Base-by-base conservation (phyloP, 2,888 invertebrate species). In the Ichneumon xanthorius region DNA sequence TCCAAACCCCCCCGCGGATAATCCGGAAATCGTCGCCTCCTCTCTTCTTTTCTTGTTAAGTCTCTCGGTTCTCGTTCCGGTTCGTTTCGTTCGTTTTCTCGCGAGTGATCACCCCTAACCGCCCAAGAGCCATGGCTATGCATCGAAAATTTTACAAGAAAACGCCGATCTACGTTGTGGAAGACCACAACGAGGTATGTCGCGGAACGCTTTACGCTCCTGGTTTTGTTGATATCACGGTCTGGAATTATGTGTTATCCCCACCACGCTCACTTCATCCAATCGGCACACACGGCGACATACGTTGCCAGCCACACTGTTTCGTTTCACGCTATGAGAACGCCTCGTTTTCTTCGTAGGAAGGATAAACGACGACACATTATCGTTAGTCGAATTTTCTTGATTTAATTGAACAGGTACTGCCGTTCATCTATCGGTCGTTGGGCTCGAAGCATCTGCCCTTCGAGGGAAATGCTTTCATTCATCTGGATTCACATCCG, bases 401-500 rank as follows among this genome's bases (percentile, higher is more conserved):
- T 14, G 22, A 16, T 48, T 53, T 14, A 33, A 80, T 58, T 2
- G 5, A 76, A 76, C 50, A 92, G 93, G 92, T 96, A 30, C 93
- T 97, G 87, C 96, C 96, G 87, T 97, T 96, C 92, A 96, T 98
- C 88, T 97, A 97, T 93, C 95, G 97, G 1, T 96, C 96, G 88
- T 96, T 98, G 88, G 97, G 97, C 67, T 96, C 97, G 2, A 97
- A 97, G 91, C 96, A 97, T 93, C 95, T 99, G 84, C 98, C 98
- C 0, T 94, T 98, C 76, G 95, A 96, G 91, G 96, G 96, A 68
- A 96, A 96, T 79, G 95, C 96, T 0, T 94, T 99, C 80, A 94
- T 99, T 48, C 98, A 99, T 93, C 96, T 99, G 88, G 99, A 99
- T 94, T 97, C 98, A 0, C 99, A 99, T 94, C 98, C 98, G 5